A percentile compares a stretch with the other conserved stretches of the same genome.
These are phyloP conservation scores for Phalacrocorax aristotelis DNA, from an alignment of 2,113 vertebrate species.

Conservation along the genomic window DNA sequence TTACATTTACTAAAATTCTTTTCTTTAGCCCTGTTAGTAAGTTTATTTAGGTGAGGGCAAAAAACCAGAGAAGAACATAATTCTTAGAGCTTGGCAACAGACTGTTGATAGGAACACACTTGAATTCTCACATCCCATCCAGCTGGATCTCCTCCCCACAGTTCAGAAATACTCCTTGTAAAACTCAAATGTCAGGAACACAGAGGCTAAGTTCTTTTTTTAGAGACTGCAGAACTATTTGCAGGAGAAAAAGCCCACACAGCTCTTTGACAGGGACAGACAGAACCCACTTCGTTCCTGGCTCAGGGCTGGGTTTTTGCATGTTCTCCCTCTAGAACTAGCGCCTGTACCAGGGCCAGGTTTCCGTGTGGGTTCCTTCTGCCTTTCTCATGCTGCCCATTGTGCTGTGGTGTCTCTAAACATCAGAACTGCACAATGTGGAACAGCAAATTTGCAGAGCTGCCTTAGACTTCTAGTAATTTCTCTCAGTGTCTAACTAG, in stretches of 20 bases:
- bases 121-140: conserved; percentile 48
- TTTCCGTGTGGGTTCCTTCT: neutral
- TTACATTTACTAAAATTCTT: neutral
- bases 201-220: conserved; percentile 58
- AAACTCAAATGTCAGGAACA: conserved; percentile 56
- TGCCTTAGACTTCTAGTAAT: neutral
- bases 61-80: neutral
- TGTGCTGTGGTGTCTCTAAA: neutral
- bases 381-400: fast-evolving
- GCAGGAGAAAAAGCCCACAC: conserved; percentile 45
- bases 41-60: conserved; percentile 1
- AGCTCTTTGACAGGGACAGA: conserved; percentile 44
- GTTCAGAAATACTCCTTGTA: conserved; percentile 34
- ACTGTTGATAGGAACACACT: conserved; percentile 21
- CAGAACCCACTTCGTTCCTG: neutral
- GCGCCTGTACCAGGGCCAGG: neutral
- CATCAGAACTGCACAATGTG: too few relatives aligned
- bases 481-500: neutral
- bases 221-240: conserved; percentile 42
- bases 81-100: conserved; percentile 19
- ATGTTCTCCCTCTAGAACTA: neutral
- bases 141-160: conserved; percentile 43
- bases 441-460: neutral
- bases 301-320: neutral
- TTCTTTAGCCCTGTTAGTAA: neutral